Evolutionary conservation across 1,140 invertebrate species (phyloP), one percentile per base, ranked within the genome.

Genomic region (Drosophila mayri): DNA sequence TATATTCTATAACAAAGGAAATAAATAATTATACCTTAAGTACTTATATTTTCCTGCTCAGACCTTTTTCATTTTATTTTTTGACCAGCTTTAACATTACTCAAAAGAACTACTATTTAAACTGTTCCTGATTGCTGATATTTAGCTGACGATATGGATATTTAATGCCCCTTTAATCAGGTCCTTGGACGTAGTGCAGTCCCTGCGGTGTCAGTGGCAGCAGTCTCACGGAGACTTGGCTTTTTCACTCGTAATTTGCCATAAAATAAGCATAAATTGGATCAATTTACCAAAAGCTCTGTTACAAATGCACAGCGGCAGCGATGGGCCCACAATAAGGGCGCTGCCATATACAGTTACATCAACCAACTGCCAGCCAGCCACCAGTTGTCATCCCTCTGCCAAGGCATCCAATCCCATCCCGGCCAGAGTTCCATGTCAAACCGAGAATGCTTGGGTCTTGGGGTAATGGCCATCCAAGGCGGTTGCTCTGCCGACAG

Each of bases 241-340:
- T 65, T 57, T 16, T 70, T 86, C 76, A 59, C 65, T 83, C 76
- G 84, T 88, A 87, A 87, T 87, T 87, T 88, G 79, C 84, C 79
- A 88, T 88, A 83, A 88, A 88, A 88, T 88, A 87, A 87, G 84
- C 84, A 87, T 88, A 87, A 87, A 87, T 87, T 87, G 84, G 84
- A 88, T 87, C 84, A 88, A 88, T 87, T 87, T 87, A 87, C 84
- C 64, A 88, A 88, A 80, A 79, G 83, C 76, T 87, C 79, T 46
- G 66, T 83, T 82, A 76, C 83, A 86, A 86, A 79, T 82, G 82
- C 82, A 61, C 64, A 85, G 70, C 46, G 76, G 62, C 60, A 76
- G 41, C 41, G 58, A 37, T 47, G 50, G 43, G 67, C 66, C 41
- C 47, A 50, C 67, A 72, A 60, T 44, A 43, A 70, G 67, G 35